Evolutionary conservation across 2,113 vertebrate genomes (phyloP).

Genomic region (Poeciliopsis occidentalis): DNA sequence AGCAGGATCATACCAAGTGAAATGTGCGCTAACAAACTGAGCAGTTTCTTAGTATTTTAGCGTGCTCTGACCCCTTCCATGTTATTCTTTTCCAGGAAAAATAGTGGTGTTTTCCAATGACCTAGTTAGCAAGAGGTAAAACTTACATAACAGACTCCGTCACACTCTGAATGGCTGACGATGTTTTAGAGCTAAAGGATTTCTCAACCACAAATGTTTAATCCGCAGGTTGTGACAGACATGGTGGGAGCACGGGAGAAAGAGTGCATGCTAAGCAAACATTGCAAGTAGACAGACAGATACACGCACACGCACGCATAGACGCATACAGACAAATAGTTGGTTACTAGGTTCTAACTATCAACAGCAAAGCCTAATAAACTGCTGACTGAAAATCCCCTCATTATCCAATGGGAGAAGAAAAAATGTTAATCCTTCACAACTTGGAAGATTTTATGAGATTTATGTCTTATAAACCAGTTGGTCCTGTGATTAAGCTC

Average conservation of each 20-base stretch:
- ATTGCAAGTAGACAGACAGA: background rate
- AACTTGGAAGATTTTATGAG: background rate
- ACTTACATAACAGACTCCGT: slow-evolving; percentile 58
- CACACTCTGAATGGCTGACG: slow-evolving; percentile 51
- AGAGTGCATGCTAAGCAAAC: slow-evolving; percentile 2
- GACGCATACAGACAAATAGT: background rate
- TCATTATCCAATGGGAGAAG: background rate
- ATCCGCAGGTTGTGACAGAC: slow-evolving; percentile 60
- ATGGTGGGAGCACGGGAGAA: slow-evolving; percentile 16
- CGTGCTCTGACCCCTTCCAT: slow-evolving; percentile 2
- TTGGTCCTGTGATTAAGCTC: background rate
- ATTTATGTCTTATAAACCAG: background rate
- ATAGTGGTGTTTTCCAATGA: slow-evolving; percentile 20
- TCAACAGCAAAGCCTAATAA: slow-evolving; percentile 7
- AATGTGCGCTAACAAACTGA: background rate
- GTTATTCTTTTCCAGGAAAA: slow-evolving; percentile 36
- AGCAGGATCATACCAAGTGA: background rate
- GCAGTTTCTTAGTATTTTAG: slow-evolving; percentile 12
- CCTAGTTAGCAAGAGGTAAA: slow-evolving; percentile 39
- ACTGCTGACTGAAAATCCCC: slow-evolving; percentile 6
- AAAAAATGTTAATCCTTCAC: background rate
- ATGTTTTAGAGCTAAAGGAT: slow-evolving; percentile 57
- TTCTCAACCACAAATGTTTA: slow-evolving; percentile 57
- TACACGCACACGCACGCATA: background rate
- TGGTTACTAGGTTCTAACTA: slow-evolving; percentile 19